Evolutionary conservation across 92 coral and sea anemone species (phyloP).

Genomic region (Epizoanthus fatuus): DNA sequence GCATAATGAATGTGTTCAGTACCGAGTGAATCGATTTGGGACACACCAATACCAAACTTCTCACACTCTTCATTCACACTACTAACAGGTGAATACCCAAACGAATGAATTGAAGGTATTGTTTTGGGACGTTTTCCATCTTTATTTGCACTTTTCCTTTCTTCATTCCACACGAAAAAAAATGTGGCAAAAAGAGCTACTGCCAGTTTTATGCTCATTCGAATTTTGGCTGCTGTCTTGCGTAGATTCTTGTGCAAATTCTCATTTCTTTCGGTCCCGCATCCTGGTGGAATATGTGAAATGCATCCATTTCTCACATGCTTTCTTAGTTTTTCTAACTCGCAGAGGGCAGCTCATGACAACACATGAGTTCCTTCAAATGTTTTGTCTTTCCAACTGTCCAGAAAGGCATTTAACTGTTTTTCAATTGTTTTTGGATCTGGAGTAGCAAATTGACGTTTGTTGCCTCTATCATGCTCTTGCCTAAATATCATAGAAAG

Average conservation of each 20-base stretch:
- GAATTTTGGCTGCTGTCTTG: neutral
- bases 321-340: conserved; percentile 1
- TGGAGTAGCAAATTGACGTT: conserved; percentile 31
- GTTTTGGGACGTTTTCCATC: neutral
- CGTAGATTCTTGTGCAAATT: conserved; percentile 2
- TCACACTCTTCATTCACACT: neutral
- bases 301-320: neutral
- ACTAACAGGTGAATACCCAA: neutral
- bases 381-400: conserved; percentile 18
- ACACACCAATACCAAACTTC: conserved; percentile 2
- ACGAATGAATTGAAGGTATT: neutral
- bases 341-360: neutral
- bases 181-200: conserved; percentile 4
- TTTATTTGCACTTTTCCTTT: neutral
- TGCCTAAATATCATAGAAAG: too few species aligned
- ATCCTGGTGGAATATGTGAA: conserved; percentile 1
- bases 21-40: neutral
- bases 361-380: neutral
- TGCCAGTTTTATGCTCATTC: neutral
- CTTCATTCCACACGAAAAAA: conserved; percentile 8
- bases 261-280: conserved; percentile 3
- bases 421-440: conserved; percentile 24
- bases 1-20: too few species aligned
- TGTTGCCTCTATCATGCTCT: conserved; percentile 42
- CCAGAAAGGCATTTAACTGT: conserved; percentile 20